Conservation (phyloP, 2,113 vertebrate genomes). For the Crypturellus undulatus region DNA sequence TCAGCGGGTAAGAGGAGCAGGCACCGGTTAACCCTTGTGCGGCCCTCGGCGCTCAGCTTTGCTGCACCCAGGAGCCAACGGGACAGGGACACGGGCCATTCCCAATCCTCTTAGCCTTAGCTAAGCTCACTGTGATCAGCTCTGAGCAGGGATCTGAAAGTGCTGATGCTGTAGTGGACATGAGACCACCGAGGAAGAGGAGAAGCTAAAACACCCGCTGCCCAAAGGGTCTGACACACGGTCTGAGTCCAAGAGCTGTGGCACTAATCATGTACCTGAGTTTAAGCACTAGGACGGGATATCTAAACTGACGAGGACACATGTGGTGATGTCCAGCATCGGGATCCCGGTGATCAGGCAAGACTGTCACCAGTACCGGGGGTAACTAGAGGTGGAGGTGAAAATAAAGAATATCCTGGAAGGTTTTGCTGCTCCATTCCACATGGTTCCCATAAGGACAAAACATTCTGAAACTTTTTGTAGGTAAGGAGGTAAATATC, state of each 20-base stretch:
- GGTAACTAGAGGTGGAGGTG: background rate
- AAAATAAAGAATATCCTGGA: background rate
- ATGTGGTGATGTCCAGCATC: background rate
- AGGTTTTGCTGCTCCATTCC: background rate
- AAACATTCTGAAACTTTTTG: background rate
- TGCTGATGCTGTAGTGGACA: background rate
- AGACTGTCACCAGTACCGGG: background rate
- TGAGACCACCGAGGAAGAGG: accelerated
- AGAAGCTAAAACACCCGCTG: background rate
- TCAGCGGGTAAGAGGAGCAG: conserved; percentile 60
- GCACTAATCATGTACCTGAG: background rate
- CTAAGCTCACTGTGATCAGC: background rate
- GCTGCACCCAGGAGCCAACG: background rate
- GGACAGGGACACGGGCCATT: background rate
- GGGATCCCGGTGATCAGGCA: background rate
- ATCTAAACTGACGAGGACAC: background rate
- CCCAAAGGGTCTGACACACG: background rate
- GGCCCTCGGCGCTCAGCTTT: background rate
- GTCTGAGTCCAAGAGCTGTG: background rate
- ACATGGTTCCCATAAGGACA: background rate
- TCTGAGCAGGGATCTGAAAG: background rate
- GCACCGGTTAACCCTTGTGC: conserved; percentile 57
- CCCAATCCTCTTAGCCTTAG: background rate
- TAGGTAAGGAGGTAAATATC: background rate
- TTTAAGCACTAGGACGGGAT: background rate